Evolutionary conservation across 1,140 invertebrate species (phyloP).

Genomic region (Hypsibius dujardini): DNA sequence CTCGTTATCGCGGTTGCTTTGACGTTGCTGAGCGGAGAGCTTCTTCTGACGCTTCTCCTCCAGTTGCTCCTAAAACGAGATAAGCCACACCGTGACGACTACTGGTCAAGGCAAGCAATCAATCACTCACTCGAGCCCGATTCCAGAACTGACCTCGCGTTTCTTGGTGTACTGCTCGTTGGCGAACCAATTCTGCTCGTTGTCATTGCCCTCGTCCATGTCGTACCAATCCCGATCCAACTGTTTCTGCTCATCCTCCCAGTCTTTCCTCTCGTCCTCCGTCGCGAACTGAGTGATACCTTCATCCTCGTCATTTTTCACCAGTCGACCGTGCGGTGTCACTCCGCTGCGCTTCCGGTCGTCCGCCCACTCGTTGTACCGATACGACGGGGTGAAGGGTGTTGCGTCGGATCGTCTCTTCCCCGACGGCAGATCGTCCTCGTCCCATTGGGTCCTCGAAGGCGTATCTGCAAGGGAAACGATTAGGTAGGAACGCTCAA

Average conservation of each 20-base stretch:
- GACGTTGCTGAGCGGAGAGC: slow-evolving; percentile 27
- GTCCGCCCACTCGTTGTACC: slow-evolving; percentile 54
- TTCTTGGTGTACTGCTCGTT: slow-evolving; percentile 70
- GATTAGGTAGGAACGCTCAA: not conserved
- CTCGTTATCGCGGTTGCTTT: slow-evolving; percentile 60
- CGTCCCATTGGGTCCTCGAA: slow-evolving; percentile 64
- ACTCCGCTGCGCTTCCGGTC: slow-evolving; percentile 43
- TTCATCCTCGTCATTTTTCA: slow-evolving; percentile 27
- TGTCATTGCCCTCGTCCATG: slow-evolving; percentile 80
- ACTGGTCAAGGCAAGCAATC: slow-evolving; percentile 15
- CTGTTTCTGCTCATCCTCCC: slow-evolving; percentile 80
- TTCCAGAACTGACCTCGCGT: slow-evolving; percentile 43
- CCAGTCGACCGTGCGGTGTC: slow-evolving; percentile 29
- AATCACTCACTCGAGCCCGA: no score
- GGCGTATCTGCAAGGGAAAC: slow-evolving; percentile 31
- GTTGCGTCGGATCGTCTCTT: slow-evolving; percentile 33
- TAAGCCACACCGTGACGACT: not conserved
- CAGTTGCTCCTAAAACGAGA: slow-evolving; percentile 25
- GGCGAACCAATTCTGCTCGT: slow-evolving; percentile 76
- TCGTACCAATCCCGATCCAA: slow-evolving; percentile 92
- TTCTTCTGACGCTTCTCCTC: slow-evolving; percentile 28
- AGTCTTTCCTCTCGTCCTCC: slow-evolving; percentile 52
- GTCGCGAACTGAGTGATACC: slow-evolving; percentile 30
- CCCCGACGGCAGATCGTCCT: slow-evolving; percentile 41
- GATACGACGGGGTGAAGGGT: slow-evolving; percentile 63